phyloP scores from a whole-genome alignment of 2,797 vertebrate species.

The Carcharodon carcharias region DNA sequence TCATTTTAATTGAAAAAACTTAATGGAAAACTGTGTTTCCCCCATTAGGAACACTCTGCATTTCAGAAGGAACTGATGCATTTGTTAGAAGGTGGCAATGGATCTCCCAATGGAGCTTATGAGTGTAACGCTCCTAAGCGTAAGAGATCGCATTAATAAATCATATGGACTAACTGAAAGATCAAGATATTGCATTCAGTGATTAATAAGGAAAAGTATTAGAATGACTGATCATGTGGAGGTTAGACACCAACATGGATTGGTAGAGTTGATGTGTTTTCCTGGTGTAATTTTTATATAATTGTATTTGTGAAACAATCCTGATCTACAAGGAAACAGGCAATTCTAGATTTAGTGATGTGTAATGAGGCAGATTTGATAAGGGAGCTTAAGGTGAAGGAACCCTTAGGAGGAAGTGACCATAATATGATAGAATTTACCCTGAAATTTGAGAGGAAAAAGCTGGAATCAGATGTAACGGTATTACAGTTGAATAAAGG shows the following conservation, averaged over 20 bases:
- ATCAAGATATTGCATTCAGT: neutral
- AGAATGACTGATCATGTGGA: neutral
- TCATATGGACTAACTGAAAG: neutral
- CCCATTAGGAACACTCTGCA: neutral
- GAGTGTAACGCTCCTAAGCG: neutral
- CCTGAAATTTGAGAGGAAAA: too few relatives aligned
- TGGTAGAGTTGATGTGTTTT: neutral
- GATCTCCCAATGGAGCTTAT: neutral
- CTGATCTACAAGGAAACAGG: too few relatives aligned
- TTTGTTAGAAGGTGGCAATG: neutral
- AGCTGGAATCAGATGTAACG: too few relatives aligned
- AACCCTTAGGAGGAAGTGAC: too few relatives aligned
- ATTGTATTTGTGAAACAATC: neutral
- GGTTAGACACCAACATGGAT: neutral
- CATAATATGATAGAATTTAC: too few relatives aligned
- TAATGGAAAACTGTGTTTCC: slow-evolving; percentile 10
- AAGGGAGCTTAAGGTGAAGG: too few relatives aligned
- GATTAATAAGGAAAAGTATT: neutral
- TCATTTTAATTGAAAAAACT: neutral
- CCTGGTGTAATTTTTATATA: neutral
- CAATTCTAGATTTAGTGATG: too few relatives aligned
- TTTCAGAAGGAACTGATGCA: slow-evolving; percentile 2
- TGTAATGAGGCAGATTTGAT: too few relatives aligned
- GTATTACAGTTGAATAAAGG: too few relatives aligned
- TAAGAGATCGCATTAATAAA: slow-evolving; percentile 10